Evolutionary conservation across 2,113 vertebrate species (phyloP).

Genomic region (Stegastes partitus): DNA sequence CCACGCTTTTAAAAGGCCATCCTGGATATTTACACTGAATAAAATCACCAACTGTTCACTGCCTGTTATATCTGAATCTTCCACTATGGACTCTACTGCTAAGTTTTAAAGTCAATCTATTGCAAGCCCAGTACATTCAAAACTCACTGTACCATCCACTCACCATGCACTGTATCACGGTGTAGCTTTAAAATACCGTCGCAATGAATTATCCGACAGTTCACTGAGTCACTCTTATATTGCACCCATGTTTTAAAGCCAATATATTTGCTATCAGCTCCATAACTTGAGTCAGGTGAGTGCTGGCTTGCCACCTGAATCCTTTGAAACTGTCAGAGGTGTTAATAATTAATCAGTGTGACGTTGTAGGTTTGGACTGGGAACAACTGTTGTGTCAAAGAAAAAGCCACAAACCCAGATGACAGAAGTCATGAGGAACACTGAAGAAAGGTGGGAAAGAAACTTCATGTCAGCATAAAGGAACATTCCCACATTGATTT

Average conservation of each 20-base stretch:
- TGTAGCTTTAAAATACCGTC: not conserved
- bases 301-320: constrained; percentile 41
- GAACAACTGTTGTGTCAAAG: not conserved
- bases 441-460: too few species aligned
- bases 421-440: not conserved
- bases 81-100: too few species aligned
- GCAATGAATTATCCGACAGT: not conserved
- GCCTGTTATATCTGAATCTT: too few species aligned
- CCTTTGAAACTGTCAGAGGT: constrained; percentile 19
- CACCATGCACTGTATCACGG: too few species aligned
- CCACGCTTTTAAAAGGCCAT: too few species aligned
- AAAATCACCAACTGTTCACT: too few species aligned
- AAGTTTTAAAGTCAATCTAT: too few species aligned
- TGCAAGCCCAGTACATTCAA: too few species aligned
- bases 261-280: not conserved
- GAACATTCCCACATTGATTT: not conserved
- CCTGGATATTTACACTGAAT: too few species aligned
- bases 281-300: constrained; percentile 25
- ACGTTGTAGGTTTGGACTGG: not conserved
- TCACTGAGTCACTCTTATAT: not conserved
- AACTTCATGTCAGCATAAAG: not conserved
- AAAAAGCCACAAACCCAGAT: not conserved
- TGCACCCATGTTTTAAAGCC: constrained; percentile 9
- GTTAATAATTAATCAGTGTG: constrained; percentile 73
- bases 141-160: too few species aligned